Conservation (phyloP, 1,140 invertebrate species). For the Linepithema humile region DNA sequence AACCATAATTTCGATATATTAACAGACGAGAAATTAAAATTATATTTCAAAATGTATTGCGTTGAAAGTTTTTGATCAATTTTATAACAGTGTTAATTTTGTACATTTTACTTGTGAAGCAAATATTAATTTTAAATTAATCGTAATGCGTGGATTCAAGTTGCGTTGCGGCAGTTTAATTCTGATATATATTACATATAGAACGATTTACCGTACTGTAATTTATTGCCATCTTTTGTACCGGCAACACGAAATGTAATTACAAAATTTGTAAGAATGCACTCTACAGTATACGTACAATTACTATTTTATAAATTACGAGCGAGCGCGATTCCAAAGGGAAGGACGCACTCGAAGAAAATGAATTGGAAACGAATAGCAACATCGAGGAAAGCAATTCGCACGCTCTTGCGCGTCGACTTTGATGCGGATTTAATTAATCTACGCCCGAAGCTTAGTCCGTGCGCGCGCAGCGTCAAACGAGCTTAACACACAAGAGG, state of each 20-base stretch:
- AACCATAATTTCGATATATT: no score
- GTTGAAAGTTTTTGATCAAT: no score
- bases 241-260: background rate
- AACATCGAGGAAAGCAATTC: conserved; percentile 54
- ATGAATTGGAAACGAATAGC: conserved; percentile 53
- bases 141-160: background rate
- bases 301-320: conserved; percentile 38
- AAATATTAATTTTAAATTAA: no score
- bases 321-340: conserved; percentile 18
- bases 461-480: conserved; percentile 39
- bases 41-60: no score
- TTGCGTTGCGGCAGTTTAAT: background rate
- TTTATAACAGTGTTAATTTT: background rate
- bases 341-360: conserved; percentile 34
- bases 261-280: background rate
- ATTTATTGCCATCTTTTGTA: background rate
- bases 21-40: no score
- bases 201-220: background rate
- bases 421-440: conserved; percentile 58
- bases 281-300: background rate
- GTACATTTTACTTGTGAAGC: background rate
- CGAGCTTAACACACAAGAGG: conserved; percentile 54
- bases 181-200: background rate
- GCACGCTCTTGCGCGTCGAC: conserved; percentile 52
- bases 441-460: conserved; percentile 48